Evolutionary conservation across 2,797 vertebrate genomes (phyloP), one percentile per base, ranked within the genome.

Genomic region (Poecilia velifera): DNA sequence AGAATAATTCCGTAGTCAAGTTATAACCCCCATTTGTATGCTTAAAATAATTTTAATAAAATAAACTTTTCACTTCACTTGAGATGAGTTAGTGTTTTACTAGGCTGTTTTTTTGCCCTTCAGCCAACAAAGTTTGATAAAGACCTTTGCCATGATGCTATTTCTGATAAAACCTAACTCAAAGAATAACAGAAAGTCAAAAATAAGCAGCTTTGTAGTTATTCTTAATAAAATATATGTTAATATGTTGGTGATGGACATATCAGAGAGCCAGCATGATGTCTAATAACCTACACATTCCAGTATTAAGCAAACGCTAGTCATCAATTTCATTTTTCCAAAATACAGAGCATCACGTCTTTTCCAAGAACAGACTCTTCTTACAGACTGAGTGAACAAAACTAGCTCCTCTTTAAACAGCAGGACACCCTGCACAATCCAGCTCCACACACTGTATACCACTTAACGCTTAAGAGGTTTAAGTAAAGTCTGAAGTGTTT

Each of bases 401-500:
- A 77, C 18, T 72, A 49, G 74, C 73, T 71, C 82, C 62, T 73
- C 22, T 73, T 77, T 49, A 74, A 84, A 46, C 22, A 41, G 51
- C 20, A 47, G 76, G 64, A 74, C 76, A 80, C 57, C 47, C 81
- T 84, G 46, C 74, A 59, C 64, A 78, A 73, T 43, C 14, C 41
- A 31, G 47, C 49, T 8, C 74, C 70, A 70, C 43, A 66, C 36
- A 73, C 36, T 43, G 53, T 81, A 9, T 72, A 18, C 22, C 46
- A 75, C 70, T 80, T 57, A 74, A 28, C 0, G 12, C 76, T 45
- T 83, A 12, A 68, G 45, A 49, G 84, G 78, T 87, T 82, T 77
- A 82, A 90, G 80, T 73, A 80, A 41, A 34, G 36, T n/a, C 73
- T 55, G 13, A 72, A 77, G 77, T 84, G 83, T 90, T 90, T 86